A percentile compares a stretch with the other conserved stretches of the same genome.
Conservation (phyloP, 2,888 invertebrate species). For the Zhengitettix transpicula region DNA sequence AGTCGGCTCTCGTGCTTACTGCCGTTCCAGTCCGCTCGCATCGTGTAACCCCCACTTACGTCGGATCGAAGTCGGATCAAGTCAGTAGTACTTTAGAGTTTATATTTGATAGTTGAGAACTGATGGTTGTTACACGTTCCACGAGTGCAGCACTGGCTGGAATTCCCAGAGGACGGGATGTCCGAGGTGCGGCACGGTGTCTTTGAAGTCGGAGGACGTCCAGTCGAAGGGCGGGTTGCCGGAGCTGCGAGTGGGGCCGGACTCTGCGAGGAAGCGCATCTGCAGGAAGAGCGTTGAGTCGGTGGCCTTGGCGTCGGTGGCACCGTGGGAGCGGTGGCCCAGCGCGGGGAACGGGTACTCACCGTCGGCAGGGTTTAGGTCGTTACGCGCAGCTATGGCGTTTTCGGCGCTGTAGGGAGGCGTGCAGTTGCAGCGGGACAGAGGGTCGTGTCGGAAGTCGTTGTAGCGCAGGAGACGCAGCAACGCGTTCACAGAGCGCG, state of each 20-base stretch:
- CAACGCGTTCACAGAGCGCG: slow-evolving; percentile 40
- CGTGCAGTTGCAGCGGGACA: slow-evolving; percentile 44
- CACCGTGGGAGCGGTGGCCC: slow-evolving; percentile 51
- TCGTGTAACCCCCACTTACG: no score
- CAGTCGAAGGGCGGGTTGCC: slow-evolving; percentile 49
- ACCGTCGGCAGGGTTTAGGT: slow-evolving; percentile 54
- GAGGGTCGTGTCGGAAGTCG: slow-evolving; percentile 49
- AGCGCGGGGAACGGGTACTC: slow-evolving; percentile 49
- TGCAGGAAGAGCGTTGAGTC: slow-evolving; percentile 23
- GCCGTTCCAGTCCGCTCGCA: no score
- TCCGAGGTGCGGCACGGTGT: slow-evolving; percentile 38
- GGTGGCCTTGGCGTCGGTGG: slow-evolving; percentile 49
- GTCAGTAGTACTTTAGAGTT: no score
- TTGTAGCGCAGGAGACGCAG: slow-evolving; percentile 46
- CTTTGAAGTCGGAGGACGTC: slow-evolving; percentile 41
- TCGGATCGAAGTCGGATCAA: no score
- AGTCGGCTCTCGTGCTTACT: no score
- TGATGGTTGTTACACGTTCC: slow-evolving; percentile 22
- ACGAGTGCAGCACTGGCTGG: slow-evolving; percentile 34
- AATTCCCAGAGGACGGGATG: slow-evolving; percentile 54
- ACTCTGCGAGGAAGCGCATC: slow-evolving; percentile 37
- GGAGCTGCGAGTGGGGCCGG: slow-evolving; percentile 33
- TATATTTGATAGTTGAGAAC: no score
- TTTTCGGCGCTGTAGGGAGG: slow-evolving; percentile 58
- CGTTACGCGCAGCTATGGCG: slow-evolving; percentile 51